A percentile compares a stretch with the other conserved stretches of the same genome.
Conservation (phyloP, 2,113 vertebrate genomes). For the Prietella phreatophila region DNA sequence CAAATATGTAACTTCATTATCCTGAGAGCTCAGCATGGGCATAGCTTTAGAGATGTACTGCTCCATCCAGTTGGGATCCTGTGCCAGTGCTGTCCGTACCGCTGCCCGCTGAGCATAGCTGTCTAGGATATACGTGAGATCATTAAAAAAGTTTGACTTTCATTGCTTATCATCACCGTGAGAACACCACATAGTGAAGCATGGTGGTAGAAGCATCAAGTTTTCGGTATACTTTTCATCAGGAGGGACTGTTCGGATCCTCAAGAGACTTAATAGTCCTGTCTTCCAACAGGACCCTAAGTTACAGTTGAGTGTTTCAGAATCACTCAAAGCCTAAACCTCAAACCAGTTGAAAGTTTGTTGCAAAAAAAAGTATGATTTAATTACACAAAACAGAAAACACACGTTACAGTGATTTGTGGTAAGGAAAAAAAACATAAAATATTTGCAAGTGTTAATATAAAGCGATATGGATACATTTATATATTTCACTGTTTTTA, state of each 20-base stretch:
- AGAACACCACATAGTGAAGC: neutral
- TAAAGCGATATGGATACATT: neutral
- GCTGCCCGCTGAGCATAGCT: conserved; percentile 80
- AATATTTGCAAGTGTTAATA: neutral
- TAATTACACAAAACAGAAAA: neutral
- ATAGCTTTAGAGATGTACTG: conserved; percentile 75
- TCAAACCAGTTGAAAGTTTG: neutral
- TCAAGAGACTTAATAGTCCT: neutral
- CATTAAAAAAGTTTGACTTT: neutral
- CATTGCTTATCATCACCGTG: neutral
- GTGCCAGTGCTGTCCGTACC: conserved; percentile 76
- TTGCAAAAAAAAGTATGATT: neutral
- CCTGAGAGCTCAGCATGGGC: conserved; percentile 76
- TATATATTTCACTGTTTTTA: neutral
- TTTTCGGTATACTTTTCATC: too few species aligned
- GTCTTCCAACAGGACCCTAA: neutral
- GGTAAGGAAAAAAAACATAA: neutral
- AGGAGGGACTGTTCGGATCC: neutral
- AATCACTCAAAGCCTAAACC: neutral
- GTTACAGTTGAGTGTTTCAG: neutral
- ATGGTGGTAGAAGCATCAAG: neutral
- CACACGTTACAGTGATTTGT: neutral
- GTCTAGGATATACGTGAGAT: conserved; percentile 67
- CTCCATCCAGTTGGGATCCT: conserved; percentile 82
- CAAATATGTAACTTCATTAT: conserved; percentile 82